These are phyloP conservation scores for Adoxophyes honmai DNA, from an alignment of 1,140 invertebrate species.

Conservation along the genomic window DNA sequence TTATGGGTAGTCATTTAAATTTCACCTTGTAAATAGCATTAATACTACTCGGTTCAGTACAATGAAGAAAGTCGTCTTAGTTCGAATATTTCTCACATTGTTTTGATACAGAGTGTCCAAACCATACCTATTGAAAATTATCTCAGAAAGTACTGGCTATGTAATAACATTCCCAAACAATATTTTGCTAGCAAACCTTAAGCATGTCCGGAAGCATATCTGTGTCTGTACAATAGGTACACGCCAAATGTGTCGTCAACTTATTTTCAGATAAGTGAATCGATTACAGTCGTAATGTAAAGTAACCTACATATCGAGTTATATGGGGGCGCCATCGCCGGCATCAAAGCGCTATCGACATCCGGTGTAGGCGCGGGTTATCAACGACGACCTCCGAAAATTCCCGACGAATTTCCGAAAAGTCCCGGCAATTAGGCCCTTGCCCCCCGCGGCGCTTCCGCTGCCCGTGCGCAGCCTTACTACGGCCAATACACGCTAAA, in stretches of 20 bases:
- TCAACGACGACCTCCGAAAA: constrained; percentile 60
- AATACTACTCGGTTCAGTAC: too few species aligned
- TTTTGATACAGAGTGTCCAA: too few species aligned
- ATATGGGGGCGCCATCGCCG: constrained; percentile 41
- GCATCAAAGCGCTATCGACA: constrained; percentile 68
- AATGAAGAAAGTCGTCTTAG: too few species aligned
- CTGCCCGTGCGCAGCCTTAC: constrained; percentile 16
- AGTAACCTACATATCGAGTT: constrained; percentile 11
- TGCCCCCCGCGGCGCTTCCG: constrained; percentile 53
- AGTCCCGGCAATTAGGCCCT: constrained; percentile 65
- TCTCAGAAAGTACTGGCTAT: too few species aligned
- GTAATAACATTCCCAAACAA: not conserved
- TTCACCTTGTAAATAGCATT: too few species aligned
- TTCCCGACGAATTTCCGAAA: constrained; percentile 10
- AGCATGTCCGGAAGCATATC: not conserved
- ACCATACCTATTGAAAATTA: too few species aligned
- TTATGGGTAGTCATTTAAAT: too few species aligned
- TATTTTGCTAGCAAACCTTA: constrained; percentile 6
- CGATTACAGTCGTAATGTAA: constrained; percentile 20
- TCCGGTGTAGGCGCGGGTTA: constrained; percentile 64
- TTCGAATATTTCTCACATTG: too few species aligned
- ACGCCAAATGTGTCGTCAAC: constrained; percentile 6
- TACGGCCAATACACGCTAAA: too few species aligned
- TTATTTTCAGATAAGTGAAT: constrained; percentile 11
- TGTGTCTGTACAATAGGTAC: not conserved